A percentile compares a stretch with the other conserved stretches of the same genome.
These are phyloP conservation scores for Myotis vivesi DNA, from an alignment of 2,797 vertebrate species.

Conservation along the genomic window DNA sequence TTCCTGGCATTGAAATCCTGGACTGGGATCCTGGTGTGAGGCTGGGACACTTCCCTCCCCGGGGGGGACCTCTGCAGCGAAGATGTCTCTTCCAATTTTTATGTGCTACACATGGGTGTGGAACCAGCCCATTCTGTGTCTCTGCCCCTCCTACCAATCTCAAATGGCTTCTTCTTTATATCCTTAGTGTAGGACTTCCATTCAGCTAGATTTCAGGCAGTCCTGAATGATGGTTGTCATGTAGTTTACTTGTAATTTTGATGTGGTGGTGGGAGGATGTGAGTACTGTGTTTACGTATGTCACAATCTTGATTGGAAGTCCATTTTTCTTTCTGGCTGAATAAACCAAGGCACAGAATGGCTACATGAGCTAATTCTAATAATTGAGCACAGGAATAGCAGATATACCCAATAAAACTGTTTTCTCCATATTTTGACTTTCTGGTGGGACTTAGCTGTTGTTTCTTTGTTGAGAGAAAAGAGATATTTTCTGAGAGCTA, in stretches of 20 bases:
- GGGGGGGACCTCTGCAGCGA: background rate
- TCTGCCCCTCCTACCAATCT: background rate
- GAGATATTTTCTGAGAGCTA: background rate
- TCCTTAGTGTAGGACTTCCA: background rate
- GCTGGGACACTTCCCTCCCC: background rate
- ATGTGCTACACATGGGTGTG: background rate
- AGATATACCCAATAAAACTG: background rate
- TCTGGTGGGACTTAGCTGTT: background rate
- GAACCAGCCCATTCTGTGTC: background rate
- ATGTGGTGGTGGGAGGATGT: background rate
- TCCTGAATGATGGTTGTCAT: background rate
- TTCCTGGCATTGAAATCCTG: background rate
- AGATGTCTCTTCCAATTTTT: background rate
- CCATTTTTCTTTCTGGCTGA: background rate
- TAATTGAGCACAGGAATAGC: background rate
- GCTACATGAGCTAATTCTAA: background rate
- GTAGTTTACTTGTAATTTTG: background rate
- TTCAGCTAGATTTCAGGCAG: background rate
- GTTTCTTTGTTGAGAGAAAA: background rate
- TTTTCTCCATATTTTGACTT: background rate
- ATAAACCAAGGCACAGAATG: background rate
- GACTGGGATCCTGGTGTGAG: background rate
- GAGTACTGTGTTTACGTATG: background rate
- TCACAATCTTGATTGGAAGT: background rate
- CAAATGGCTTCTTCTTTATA: background rate